Conservation (phyloP, 2,888 invertebrate species). For the Tupiocoris notatus region DNA sequence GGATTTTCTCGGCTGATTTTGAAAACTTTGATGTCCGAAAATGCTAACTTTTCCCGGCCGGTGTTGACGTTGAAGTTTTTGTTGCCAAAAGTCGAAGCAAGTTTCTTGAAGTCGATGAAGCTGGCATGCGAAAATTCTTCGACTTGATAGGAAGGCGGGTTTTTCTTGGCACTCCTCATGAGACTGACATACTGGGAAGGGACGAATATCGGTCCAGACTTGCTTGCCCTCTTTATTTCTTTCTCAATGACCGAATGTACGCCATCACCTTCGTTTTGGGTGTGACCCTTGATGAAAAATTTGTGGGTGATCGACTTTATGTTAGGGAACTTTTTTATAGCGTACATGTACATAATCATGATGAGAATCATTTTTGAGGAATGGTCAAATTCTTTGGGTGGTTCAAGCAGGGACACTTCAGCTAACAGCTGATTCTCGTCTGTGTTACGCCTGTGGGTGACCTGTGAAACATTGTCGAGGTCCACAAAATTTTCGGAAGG, state of each 20-base stretch:
- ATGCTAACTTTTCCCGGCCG: too few relatives aligned
- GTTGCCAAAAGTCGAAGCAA: background rate
- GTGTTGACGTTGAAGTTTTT: too few relatives aligned
- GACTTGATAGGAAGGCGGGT: slow-evolving; percentile 6
- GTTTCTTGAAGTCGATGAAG: slow-evolving; percentile 12
- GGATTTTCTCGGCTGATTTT: too few relatives aligned
- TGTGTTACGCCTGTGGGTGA: too few relatives aligned
- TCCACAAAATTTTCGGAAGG: too few relatives aligned
- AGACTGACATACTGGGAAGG: slow-evolving; percentile 12
- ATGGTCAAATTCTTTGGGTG: too few relatives aligned
- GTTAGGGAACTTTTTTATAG: background rate
- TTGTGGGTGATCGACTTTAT: background rate
- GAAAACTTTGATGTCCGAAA: too few relatives aligned
- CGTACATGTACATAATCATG: slow-evolving; percentile 7
- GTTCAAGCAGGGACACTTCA: too few relatives aligned
- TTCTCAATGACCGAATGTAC: slow-evolving; percentile 29
- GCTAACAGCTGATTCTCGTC: too few relatives aligned
- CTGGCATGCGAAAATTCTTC: background rate
- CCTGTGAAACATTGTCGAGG: too few relatives aligned
- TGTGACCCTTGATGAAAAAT: slow-evolving; percentile 18
- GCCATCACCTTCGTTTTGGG: slow-evolving; percentile 24
- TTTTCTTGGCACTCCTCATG: slow-evolving; percentile 28
- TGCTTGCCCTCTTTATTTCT: slow-evolving; percentile 12
- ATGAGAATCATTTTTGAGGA: too few relatives aligned
- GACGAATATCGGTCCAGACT: slow-evolving; percentile 2